These are phyloP conservation scores for Antitype chi DNA, from an alignment of 2,888 invertebrate genomes.

Conservation along the genomic window DNA sequence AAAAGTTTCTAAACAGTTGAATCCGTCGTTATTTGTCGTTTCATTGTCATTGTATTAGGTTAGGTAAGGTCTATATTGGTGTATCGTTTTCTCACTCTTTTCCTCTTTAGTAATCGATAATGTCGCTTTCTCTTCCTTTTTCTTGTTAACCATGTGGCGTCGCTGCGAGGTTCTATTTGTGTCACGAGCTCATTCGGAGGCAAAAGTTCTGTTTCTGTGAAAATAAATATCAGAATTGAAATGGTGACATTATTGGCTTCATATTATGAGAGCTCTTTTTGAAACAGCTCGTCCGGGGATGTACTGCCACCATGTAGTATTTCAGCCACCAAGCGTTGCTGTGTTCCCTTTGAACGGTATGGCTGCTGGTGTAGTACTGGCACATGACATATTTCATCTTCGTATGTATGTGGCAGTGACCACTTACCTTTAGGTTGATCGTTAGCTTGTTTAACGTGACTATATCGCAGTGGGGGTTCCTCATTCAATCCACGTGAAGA, in stretches of 20 bases:
- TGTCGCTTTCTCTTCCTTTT: neutral
- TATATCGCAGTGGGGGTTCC: neutral
- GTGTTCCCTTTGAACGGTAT: neutral
- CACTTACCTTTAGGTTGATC: neutral
- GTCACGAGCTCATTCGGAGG: too few relatives aligned
- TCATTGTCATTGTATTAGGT: neutral
- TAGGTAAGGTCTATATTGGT: neutral
- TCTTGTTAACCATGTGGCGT: too few relatives aligned
- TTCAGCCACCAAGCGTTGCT: neutral
- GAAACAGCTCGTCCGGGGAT: neutral
- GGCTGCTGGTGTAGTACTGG: neutral
- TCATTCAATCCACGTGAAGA: neutral
- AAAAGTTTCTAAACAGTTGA: neutral
- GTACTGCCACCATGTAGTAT: neutral
- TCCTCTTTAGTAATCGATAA: neutral
- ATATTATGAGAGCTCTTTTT: neutral
- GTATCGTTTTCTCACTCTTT: neutral
- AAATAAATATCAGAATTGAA: slow-evolving; percentile 1
- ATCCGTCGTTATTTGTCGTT: neutral
- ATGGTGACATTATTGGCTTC: neutral
- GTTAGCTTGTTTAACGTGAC: neutral
- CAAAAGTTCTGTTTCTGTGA: neutral
- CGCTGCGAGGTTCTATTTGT: neutral
- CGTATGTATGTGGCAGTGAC: neutral
- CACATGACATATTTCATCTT: too few relatives aligned